A percentile compares a stretch with the other conserved stretches of the same genome.
Evolutionary conservation across 2,888 invertebrate genomes (phyloP).

Genomic region (Adineta ricciae): DNA sequence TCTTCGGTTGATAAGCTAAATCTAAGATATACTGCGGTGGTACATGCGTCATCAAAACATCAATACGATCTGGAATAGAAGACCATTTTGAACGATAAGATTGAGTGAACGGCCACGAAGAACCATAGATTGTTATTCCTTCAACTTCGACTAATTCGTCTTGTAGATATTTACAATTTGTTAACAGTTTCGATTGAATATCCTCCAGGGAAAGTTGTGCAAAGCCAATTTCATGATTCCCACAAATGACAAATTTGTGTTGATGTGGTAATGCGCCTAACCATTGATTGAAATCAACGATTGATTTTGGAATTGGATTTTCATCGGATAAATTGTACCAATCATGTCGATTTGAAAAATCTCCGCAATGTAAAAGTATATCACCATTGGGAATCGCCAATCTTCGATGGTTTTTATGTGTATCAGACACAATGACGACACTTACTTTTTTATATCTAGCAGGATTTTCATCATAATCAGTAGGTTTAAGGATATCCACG

Average conservation of each 20-base stretch:
- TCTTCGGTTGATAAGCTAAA: neutral
- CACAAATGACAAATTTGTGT: slow-evolving; percentile 71
- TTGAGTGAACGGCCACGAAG: slow-evolving; percentile 15
- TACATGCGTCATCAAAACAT: slow-evolving; percentile 61
- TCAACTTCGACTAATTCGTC: slow-evolving; percentile 21
- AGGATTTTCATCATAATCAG: neutral
- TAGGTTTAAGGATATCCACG: neutral
- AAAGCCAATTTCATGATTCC: slow-evolving; percentile 65
- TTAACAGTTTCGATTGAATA: neutral
- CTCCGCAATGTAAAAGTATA: neutral
- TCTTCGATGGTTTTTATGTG: neutral
- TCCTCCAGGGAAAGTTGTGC: neutral
- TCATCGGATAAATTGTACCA: neutral
- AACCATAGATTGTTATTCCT: slow-evolving; percentile 33
- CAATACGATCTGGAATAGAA: slow-evolving; percentile 63
- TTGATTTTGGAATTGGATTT: neutral
- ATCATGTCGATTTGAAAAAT: neutral
- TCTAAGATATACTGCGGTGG: neutral
- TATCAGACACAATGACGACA: neutral
- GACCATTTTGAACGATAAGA: slow-evolving; percentile 57
- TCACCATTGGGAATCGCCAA: neutral
- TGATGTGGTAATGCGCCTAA: neutral
- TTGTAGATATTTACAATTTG: slow-evolving; percentile 23
- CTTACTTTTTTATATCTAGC: neutral
- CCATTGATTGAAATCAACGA: neutral